These are phyloP conservation scores for Ornithoptera alexandrae DNA, from an alignment of 2,888 invertebrate species.

Conservation along the genomic window DNA sequence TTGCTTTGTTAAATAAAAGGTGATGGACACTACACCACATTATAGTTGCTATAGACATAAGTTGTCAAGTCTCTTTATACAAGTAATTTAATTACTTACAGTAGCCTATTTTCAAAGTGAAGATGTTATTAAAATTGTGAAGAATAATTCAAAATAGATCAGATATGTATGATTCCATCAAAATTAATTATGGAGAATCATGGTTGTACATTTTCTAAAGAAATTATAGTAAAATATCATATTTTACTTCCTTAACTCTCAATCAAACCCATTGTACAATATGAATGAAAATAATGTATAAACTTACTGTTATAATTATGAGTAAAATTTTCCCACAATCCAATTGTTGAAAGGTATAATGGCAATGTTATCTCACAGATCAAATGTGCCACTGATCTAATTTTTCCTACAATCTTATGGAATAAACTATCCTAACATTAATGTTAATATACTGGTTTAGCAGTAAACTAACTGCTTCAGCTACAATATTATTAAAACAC, in stretches of 20 bases:
- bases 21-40: too few species aligned
- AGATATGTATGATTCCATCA: background rate
- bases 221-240: background rate
- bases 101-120: too few species aligned
- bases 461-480: background rate
- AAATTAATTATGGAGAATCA: background rate
- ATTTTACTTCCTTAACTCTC: background rate
- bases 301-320: conserved; percentile 10
- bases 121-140: background rate
- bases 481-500: too few species aligned
- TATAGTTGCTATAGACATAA: too few species aligned
- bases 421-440: background rate
- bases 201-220: background rate
- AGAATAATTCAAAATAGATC: background rate
- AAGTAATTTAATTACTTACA: too few species aligned
- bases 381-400: conserved; percentile 5
- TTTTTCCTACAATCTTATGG: background rate
- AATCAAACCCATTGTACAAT: background rate
- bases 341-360: conserved; percentile 7
- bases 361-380: conserved; percentile 2
- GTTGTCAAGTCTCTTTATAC: too few species aligned
- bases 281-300: background rate
- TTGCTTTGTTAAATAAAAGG: too few species aligned
- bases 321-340: conserved; percentile 20
- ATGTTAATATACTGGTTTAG: background rate